These are phyloP conservation scores for Ciona savignyi DNA, from an alignment of 23 tunicate genomes.

Conservation along the genomic window DNA sequence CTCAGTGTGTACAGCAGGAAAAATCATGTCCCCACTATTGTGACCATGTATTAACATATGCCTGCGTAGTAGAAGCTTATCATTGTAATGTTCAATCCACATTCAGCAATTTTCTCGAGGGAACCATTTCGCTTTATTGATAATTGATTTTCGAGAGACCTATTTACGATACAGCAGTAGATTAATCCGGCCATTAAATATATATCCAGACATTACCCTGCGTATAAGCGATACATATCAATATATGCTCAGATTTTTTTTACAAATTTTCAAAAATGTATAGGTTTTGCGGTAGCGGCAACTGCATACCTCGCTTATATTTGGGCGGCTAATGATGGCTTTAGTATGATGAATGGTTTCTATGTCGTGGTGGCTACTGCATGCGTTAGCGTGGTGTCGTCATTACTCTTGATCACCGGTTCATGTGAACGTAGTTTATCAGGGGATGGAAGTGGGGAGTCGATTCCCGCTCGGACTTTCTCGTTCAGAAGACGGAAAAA, in stretches of 20 bases:
- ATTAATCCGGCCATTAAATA: too few relatives aligned
- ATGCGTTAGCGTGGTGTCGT: slow-evolving; percentile 4
- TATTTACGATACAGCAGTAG: too few relatives aligned
- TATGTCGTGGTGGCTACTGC: slow-evolving; percentile 47
- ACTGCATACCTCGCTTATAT: slow-evolving; percentile 19
- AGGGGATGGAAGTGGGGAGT: neutral
- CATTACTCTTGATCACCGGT: slow-evolving; percentile 22
- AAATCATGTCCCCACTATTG: too few relatives aligned
- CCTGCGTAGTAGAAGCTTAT: too few relatives aligned
- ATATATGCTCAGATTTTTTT: neutral
- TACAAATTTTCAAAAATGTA: neutral
- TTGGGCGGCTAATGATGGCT: slow-evolving; percentile 44
- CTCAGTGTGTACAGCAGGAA: too few relatives aligned
- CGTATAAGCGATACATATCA: too few relatives aligned
- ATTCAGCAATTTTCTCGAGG: too few relatives aligned
- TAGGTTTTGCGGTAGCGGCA: slow-evolving; percentile 32
- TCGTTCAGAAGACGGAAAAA: neutral
- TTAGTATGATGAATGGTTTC: slow-evolving; percentile 41
- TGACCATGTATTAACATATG: too few relatives aligned
- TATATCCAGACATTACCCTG: too few relatives aligned
- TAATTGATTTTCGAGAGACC: too few relatives aligned
- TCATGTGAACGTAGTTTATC: neutral
- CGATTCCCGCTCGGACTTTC: neutral
- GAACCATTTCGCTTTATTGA: too few relatives aligned
- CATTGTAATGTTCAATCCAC: too few relatives aligned